Base-by-base conservation (phyloP, 2,888 invertebrate species). In the Caenorhabditis afra region DNA sequence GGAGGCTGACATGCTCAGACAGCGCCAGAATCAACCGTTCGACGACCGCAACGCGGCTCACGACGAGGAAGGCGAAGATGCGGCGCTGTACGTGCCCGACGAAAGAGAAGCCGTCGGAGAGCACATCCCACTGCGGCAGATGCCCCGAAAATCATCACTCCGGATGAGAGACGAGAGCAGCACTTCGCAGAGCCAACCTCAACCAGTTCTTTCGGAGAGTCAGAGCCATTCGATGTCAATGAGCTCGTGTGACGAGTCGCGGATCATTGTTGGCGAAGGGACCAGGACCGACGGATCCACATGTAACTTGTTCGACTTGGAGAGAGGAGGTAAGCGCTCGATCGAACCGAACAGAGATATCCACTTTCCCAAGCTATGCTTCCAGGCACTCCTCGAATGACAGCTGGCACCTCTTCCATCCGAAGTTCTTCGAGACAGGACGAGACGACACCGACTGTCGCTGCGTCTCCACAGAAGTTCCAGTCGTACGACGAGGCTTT, bases 401-500 rank as follows among this genome's bases (percentile, higher is more conserved):
- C 22, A n/a, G 29, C 29, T 7, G 29, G 29, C 29, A 62, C 55
- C 39, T 53, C 53, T 5, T 45, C 70, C 3, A 45, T 71, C 12
- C 61, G 62, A 39, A 62, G 62, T 37, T 57, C 50, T 0, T 57
- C 44, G 0, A 44, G 58, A 14, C 71, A 57, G 0, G 61, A 67
- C 29, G 75, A 75, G 45, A 58, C 65, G 47, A 23, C 41, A 16
- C 29, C 29, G 29, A 3, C 29, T 29, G 29, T 29, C 4, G 3
- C 29, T 7, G 29, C 29, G 4, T 44, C 52, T n/a, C 35, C 71
- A n/a, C 22, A 47, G n/a, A n/a, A n/a, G 29, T 41, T 20, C 23
- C 53, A 62, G 66, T 74, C 86, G n/a, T 86, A 86, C 58, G 79
- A 84, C 29, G 81, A 81, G 22, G 81, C 82, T 18, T 67, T 86